A percentile compares a stretch with the other conserved stretches of the same genome.
Conservation (phyloP, 2,113 vertebrate species). For the Corythoichthys haematopterus region DNA sequence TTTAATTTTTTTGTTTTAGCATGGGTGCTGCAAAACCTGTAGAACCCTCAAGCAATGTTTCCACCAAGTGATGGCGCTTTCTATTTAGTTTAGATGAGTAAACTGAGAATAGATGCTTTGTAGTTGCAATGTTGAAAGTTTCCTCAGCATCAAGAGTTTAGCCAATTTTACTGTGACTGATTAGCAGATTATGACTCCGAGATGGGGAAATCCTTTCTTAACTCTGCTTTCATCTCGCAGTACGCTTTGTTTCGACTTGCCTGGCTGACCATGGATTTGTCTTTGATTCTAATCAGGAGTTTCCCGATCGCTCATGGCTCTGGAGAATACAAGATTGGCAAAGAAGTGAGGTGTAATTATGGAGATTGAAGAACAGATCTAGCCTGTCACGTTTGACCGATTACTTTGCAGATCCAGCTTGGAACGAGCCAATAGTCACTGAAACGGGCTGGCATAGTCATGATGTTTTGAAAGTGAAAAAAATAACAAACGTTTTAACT, state of each 20-base stretch:
- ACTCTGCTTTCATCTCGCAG: not conserved
- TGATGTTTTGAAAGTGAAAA: no score
- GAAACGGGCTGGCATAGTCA: not conserved
- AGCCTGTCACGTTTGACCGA: not conserved
- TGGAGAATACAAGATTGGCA: not conserved
- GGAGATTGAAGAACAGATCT: not conserved
- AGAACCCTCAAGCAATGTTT: not conserved
- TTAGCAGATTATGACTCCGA: no score
- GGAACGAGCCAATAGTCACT: not conserved
- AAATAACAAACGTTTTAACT: not conserved
- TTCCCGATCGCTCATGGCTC: not conserved
- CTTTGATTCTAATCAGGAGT: not conserved
- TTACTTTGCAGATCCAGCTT: not conserved
- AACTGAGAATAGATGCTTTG: not conserved
- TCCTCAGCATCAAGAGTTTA: not conserved
- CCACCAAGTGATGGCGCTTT: not conserved
- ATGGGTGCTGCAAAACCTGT: not conserved
- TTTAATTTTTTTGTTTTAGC: not conserved
- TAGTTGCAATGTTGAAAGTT: not conserved
- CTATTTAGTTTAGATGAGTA: not conserved
- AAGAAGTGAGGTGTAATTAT: not conserved
- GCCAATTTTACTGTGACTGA: no score
- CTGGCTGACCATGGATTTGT: not conserved
- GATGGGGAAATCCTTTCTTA: no score
- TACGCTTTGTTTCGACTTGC: not conserved